Evolutionary conservation across 1,140 invertebrate species (phyloP).

Genomic region (Cepaea nemoralis): DNA sequence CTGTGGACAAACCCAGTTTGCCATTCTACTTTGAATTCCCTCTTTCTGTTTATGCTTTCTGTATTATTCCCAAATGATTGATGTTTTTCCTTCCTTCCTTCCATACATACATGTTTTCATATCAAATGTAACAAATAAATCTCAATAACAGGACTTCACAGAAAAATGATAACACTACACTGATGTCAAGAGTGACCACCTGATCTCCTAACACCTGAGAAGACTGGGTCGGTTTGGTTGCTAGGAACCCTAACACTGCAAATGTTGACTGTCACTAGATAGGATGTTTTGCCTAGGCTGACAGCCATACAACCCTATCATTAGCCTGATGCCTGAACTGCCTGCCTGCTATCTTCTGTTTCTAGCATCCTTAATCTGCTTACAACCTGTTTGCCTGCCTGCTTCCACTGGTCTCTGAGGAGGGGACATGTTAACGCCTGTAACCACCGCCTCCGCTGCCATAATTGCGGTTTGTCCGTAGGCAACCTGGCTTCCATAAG

Average conservation of each 20-base stretch:
- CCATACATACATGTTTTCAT: not conserved
- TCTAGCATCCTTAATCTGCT: conserved; percentile 40
- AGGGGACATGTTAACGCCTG: conserved; percentile 14
- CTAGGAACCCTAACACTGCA: conserved; percentile 23
- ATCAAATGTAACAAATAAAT: not conserved
- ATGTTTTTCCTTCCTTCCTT: not conserved
- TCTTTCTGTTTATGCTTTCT: not conserved
- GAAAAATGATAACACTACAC: not conserved
- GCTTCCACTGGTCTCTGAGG: not conserved
- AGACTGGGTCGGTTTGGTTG: conserved; percentile 7
- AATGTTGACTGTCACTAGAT: conserved; percentile 29
- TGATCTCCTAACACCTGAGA: conserved; percentile 27
- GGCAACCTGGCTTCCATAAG: conserved; percentile 8
- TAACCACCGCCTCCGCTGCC: conserved; percentile 30
- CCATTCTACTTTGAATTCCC: not conserved
- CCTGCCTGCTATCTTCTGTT: conserved; percentile 31
- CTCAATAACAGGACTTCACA: conserved; percentile 4
- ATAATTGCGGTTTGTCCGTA: conserved; percentile 23
- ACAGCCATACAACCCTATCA: conserved; percentile 34
- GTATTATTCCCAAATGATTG: not conserved
- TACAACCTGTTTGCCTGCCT: conserved; percentile 37
- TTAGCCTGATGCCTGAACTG: conserved; percentile 39
- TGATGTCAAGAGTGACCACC: not conserved
- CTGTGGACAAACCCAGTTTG: not conserved
- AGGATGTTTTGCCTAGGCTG: conserved; percentile 38